These are phyloP conservation scores for Chironomus striatipennis DNA, from an alignment of 1,140 invertebrate genomes.

Conservation along the genomic window DNA sequence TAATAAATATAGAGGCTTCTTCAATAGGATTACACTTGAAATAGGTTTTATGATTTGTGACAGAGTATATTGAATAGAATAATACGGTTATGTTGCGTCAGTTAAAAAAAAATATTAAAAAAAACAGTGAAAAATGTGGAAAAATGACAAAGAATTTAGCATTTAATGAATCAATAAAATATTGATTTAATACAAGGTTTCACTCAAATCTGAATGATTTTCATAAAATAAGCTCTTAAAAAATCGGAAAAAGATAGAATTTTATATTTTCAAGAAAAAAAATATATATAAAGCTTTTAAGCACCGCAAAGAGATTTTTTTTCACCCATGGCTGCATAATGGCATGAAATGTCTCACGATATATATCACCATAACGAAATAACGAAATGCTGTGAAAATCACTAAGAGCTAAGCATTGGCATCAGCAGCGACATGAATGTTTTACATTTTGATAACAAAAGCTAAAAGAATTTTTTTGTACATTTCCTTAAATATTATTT, in stretches of 20 bases:
- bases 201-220: too few species aligned
- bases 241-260: neutral
- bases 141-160: too few species aligned
- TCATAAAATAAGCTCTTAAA: too few species aligned
- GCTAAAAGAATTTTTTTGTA: neutral
- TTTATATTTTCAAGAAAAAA: neutral
- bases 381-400: neutral
- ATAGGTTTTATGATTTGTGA: neutral
- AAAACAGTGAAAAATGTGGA: too few species aligned
- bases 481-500: neutral
- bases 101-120: too few species aligned
- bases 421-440: neutral
- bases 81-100: too few species aligned
- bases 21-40: neutral
- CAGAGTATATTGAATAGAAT: too few species aligned
- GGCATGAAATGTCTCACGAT: neutral
- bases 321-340: neutral
- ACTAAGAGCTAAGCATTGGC: neutral
- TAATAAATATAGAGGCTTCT: neutral
- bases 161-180: too few species aligned
- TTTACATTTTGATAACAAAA: conserved; percentile 11
- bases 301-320: neutral
- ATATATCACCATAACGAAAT: neutral
- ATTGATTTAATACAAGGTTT: too few species aligned
- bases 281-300: neutral